Evolutionary conservation across 2,888 invertebrate species (phyloP).

Genomic region (Agriopis marginaria): DNA sequence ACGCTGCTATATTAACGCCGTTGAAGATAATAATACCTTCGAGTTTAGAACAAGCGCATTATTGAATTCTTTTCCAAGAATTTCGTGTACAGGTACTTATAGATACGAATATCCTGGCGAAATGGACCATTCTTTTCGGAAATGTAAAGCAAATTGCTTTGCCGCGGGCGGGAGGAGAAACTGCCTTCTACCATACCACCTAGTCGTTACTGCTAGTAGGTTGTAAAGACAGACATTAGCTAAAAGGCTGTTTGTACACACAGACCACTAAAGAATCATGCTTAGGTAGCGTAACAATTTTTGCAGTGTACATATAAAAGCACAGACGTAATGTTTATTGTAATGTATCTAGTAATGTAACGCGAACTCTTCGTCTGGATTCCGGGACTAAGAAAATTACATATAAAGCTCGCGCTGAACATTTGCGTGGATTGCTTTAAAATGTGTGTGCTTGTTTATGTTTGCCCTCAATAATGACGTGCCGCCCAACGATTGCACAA

Average conservation of each 20-base stretch:
- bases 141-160: conserved; percentile 56
- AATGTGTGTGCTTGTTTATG: too few relatives aligned
- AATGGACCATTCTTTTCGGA: conserved; percentile 55
- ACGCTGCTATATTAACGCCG: neutral
- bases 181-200: conserved; percentile 7
- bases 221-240: conserved; percentile 4
- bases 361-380: too few relatives aligned
- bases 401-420: too few relatives aligned
- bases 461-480: too few relatives aligned
- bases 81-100: conserved; percentile 29
- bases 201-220: conserved; percentile 1
- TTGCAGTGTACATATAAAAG: too few relatives aligned
- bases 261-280: too few relatives aligned
- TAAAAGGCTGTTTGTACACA: neutral
- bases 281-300: too few relatives aligned
- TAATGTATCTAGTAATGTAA: too few relatives aligned
- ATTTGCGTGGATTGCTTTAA: too few relatives aligned
- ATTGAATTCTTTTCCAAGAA: conserved; percentile 46
- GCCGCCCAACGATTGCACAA: too few relatives aligned
- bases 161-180: conserved; percentile 30
- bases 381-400: too few relatives aligned
- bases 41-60: conserved; percentile 27
- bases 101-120: conserved; percentile 46
- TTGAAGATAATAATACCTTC: neutral
- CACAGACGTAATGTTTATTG: too few relatives aligned